Evolutionary conservation across 2,888 invertebrate genomes (phyloP).

Genomic region (Ctenicera cuprea): DNA sequence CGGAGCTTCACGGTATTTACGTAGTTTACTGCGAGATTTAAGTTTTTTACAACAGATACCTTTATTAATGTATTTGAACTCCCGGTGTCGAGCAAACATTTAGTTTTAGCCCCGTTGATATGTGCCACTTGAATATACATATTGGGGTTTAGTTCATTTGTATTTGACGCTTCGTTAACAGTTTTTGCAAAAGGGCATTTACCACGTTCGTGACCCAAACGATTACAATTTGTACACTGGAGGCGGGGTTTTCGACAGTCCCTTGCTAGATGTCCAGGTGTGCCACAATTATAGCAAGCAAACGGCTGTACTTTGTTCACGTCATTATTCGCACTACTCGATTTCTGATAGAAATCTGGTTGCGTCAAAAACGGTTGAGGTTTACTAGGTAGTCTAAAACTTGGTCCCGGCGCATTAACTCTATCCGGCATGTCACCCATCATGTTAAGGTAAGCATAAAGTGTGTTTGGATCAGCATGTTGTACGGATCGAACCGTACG

Average conservation of each 20-base stretch:
- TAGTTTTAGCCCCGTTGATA: conserved; percentile 14
- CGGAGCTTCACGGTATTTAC: not conserved
- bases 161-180: not conserved
- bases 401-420: not conserved
- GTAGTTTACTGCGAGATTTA: not conserved
- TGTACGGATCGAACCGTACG: conserved; percentile 42
- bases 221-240: conserved; percentile 19
- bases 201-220: conserved; percentile 12
- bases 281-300: too few relatives aligned
- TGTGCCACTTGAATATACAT: conserved; percentile 26
- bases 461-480: conserved; percentile 19
- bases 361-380: not conserved
- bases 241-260: conserved; percentile 27
- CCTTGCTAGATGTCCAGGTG: not conserved
- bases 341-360: too few relatives aligned
- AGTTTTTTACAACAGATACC: conserved; percentile 4
- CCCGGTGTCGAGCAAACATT: conserved; percentile 31
- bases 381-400: not conserved
- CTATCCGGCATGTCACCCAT: conserved; percentile 31
- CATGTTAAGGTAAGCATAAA: conserved; percentile 43
- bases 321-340: too few relatives aligned
- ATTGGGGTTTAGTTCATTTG: conserved; percentile 1
- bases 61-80: conserved; percentile 36
- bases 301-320: too few relatives aligned
- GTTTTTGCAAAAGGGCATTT: conserved; percentile 7